Evolutionary conservation across 2,797 vertebrate genomes (phyloP).

Genomic region (Enteromius thamalakanensis): DNA sequence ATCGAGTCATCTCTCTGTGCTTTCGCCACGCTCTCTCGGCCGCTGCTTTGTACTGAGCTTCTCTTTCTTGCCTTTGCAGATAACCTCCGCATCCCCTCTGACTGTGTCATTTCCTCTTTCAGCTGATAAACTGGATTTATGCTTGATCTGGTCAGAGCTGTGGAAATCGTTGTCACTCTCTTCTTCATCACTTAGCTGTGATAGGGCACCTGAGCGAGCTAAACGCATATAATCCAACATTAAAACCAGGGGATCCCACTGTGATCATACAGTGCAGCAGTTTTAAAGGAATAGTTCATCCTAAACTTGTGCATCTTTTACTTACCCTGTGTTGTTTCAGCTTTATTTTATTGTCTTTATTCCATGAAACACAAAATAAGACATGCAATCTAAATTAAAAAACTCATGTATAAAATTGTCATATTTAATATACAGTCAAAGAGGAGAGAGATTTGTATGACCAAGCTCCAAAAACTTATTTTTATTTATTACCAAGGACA

Average conservation of each 20-base stretch:
- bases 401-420: background rate
- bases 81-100: conserved; percentile 36
- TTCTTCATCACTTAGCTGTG: conserved; percentile 14
- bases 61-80: conserved; percentile 20
- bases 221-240: conserved; percentile 9
- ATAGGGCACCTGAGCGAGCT: conserved; percentile 14
- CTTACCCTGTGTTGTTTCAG: background rate
- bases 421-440: background rate
- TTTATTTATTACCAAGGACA: background rate
- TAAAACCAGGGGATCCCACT: background rate
- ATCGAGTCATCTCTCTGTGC: conserved; percentile 40
- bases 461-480: background rate
- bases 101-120: conserved; percentile 44
- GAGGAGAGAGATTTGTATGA: background rate
- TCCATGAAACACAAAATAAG: background rate
- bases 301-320: background rate
- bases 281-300: background rate
- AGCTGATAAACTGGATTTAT: conserved; percentile 44
- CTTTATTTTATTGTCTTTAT: background rate
- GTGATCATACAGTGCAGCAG: background rate
- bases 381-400: background rate
- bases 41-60: conserved; percentile 2
- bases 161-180: conserved; percentile 40
- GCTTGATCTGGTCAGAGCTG: conserved; percentile 32
- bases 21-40: background rate